These are phyloP conservation scores for Sinocyclocheilus grahami DNA, from an alignment of 2,113 vertebrate species.

Conservation along the genomic window DNA sequence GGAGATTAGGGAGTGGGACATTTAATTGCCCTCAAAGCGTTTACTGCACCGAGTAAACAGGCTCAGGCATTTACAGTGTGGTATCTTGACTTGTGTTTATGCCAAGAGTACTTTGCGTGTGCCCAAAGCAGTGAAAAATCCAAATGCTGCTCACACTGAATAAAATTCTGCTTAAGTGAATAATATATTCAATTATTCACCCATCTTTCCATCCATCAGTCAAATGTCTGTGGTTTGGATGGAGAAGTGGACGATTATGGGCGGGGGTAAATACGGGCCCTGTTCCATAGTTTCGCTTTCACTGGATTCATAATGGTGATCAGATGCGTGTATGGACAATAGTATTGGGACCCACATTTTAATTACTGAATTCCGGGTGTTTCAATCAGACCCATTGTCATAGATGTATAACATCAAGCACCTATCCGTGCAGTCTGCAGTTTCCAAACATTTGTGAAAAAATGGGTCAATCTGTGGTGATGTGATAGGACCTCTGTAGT, in stretches of 20 bases:
- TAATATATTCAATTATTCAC: conserved; percentile 53
- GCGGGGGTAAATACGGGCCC: not conserved
- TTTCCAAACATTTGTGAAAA: not conserved
- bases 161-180: conserved; percentile 48
- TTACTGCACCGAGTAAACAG: conserved; percentile 60
- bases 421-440: not conserved
- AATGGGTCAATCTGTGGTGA: not conserved
- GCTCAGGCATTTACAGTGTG: conserved; percentile 56
- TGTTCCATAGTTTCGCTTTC: conserved; percentile 16
- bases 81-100: conserved; percentile 43
- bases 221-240: conserved; percentile 56
- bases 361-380: too few relatives aligned
- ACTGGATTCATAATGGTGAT: conserved; percentile 13
- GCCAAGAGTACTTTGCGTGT: conserved; percentile 53
- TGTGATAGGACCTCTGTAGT: not conserved
- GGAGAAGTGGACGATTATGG: conserved; percentile 32
- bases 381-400: not conserved
- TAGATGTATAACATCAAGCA: not conserved
- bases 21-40: conserved; percentile 56
- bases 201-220: conserved; percentile 58
- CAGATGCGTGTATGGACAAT: not conserved
- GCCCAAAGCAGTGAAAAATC: conserved; percentile 40
- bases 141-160: conserved; percentile 35
- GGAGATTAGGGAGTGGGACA: conserved; percentile 50
- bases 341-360: not conserved